Base-by-base conservation (phyloP, 2,113 vertebrate species). In the Bombycilla garrulus region DNA sequence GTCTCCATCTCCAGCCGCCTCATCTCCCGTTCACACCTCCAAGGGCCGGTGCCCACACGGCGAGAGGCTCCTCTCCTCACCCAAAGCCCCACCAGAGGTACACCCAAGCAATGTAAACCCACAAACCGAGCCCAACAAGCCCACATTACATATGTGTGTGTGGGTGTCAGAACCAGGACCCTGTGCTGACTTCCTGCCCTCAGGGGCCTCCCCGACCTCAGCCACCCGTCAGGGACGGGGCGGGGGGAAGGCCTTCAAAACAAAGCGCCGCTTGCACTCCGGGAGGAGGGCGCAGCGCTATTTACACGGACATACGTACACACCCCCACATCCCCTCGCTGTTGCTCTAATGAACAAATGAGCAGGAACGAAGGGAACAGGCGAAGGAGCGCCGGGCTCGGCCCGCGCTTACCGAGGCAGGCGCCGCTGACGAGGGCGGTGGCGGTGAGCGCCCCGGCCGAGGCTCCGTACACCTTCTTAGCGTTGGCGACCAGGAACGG, bases 401-500 rank as follows among this genome's bases (percentile, higher is more conserved):
- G 35, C 83, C 84, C 71, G 81, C 38, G 92, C 98, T 93, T 97
- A 99, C 99, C 99, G 16, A 99, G 97, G 92, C 99, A 99, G 36
- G 98, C 98, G 33, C 98, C 99, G 31, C 98, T 98, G 92, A 99
- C 99, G 77, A 99, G 95, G 9, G 98, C 98, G 2, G 99, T 98
- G 88, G 99, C 99, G 2, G 99, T 99, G 58, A 99, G 98, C 4
- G 99, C 99, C 25, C 99, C 99, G 3, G 99, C 99, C 2, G 99
- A 99, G 19, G 99, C 99, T 9, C 99, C 99, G 54, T 99, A 99
- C 45, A 99, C 97, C 95, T 99, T 98, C 61, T 96, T 96, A 94
- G 99, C 99, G 72, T 99, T 98, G 24, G 98, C 98, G 6, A 99
- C 98, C 92, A 99, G 98, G 93, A 99, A 99, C 4, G 99, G 99